Conservation (phyloP, 1,140 invertebrate genomes). For the Aphis gossypii region DNA sequence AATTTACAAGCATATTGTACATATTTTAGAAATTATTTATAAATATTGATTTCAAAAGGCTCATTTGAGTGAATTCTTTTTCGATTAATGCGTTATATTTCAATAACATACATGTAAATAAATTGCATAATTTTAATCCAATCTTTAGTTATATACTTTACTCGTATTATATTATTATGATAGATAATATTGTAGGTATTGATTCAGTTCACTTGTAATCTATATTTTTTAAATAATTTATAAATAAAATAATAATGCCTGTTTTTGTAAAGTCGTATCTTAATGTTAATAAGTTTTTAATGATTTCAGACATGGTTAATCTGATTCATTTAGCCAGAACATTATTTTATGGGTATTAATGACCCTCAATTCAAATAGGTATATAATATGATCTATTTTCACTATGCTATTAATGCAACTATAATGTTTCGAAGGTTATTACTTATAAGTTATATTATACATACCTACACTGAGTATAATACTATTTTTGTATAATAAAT, state of each 20-base stretch:
- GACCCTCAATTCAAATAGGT: not conserved
- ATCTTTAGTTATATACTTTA: not conserved
- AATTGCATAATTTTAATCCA: slow-evolving; percentile 2
- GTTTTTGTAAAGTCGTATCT: not conserved
- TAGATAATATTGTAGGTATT: not conserved
- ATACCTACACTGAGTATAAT: not conserved
- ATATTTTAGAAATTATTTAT: not conserved
- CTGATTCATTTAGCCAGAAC: not conserved
- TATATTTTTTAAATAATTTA: not conserved
- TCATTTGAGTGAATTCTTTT: not conserved
- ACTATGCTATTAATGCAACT: not conserved
- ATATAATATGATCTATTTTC: not conserved
- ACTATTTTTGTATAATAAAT: not conserved
- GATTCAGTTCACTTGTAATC: not conserved
- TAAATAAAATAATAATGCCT: not conserved
- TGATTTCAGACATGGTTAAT: not conserved
- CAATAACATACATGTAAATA: not conserved
- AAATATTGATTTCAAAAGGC: not conserved
- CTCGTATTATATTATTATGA: not conserved
- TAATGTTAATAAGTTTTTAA: slow-evolving; percentile 1
- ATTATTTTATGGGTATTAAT: not conserved
- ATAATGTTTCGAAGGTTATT: not conserved
- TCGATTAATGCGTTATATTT: not conserved
- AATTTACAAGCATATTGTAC: not conserved
- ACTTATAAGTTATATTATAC: not conserved